These are phyloP conservation scores for Sinocyclocheilus maitianheensis DNA, from an alignment of 2,113 vertebrate genomes.

Conservation along the genomic window DNA sequence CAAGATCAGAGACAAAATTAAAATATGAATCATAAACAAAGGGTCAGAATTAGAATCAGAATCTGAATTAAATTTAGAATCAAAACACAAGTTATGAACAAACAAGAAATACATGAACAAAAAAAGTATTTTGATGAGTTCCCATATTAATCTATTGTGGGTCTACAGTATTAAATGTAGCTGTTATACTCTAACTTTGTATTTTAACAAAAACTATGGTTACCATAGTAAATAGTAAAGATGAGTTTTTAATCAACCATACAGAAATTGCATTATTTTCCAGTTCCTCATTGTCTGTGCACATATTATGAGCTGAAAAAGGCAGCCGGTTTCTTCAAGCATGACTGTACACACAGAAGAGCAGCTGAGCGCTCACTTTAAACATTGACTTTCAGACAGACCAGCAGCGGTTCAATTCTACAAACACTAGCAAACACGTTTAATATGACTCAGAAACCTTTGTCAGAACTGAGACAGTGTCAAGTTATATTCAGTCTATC, in stretches of 20 bases:
- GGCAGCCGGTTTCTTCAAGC: conserved; percentile 2
- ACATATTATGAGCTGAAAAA: background rate
- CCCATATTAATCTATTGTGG: too few species aligned
- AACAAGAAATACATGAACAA: too few species aligned
- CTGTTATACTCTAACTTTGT: too few species aligned
- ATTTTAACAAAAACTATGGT: background rate
- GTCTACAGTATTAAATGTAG: too few species aligned
- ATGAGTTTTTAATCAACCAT: too few species aligned
- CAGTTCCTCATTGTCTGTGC: background rate
- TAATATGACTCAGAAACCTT: background rate
- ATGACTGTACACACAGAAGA: background rate
- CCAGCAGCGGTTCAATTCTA: background rate
- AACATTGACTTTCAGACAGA: conserved; percentile 2
- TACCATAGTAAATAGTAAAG: background rate
- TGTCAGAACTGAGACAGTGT: background rate
- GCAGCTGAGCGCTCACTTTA: background rate
- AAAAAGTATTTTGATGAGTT: too few species aligned
- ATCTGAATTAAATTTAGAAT: too few species aligned
- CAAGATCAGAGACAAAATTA: too few species aligned
- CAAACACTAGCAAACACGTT: background rate
- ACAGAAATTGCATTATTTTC: background rate
- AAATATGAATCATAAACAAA: too few species aligned
- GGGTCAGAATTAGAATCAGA: too few species aligned
- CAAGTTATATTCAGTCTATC: too few species aligned
- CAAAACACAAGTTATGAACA: too few species aligned